These are phyloP conservation scores for Megamerina dolium DNA, from an alignment of 2,888 invertebrate species.

Conservation along the genomic window DNA sequence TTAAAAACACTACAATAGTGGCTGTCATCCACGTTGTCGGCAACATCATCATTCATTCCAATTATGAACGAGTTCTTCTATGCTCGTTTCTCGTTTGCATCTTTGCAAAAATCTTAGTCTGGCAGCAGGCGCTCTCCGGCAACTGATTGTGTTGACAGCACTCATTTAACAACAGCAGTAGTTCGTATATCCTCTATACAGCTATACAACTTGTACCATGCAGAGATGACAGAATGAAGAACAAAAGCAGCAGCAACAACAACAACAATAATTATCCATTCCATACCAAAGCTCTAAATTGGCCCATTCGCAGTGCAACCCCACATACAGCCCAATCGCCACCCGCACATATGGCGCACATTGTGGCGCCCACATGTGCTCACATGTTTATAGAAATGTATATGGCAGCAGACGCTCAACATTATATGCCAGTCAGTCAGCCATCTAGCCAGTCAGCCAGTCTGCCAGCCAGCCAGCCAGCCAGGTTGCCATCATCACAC, in stretches of 20 bases:
- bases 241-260: too few species aligned
- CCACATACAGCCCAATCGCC: not conserved
- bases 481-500: not conserved
- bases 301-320: not conserved
- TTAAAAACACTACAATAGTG: too few species aligned
- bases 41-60: not conserved
- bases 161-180: slow-evolving; percentile 19
- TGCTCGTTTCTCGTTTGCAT: not conserved
- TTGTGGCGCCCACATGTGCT: not conserved
- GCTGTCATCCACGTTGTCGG: too few species aligned
- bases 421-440: too few species aligned
- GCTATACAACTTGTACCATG: not conserved
- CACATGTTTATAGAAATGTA: not conserved
- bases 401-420: too few species aligned
- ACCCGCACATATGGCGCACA: not conserved
- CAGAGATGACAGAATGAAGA: too few species aligned
- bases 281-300: too few species aligned
- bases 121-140: too few species aligned
- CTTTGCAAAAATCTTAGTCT: too few species aligned
- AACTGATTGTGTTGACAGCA: slow-evolving; percentile 22
- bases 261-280: too few species aligned
- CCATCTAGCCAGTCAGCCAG: too few species aligned
- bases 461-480: too few species aligned
- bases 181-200: not conserved
- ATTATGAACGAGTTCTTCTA: not conserved